phyloP scores from a whole-genome alignment of 30 jellyfish, hydroid and myxozoan genomes.

The Turritopsis dohrnii region DNA sequence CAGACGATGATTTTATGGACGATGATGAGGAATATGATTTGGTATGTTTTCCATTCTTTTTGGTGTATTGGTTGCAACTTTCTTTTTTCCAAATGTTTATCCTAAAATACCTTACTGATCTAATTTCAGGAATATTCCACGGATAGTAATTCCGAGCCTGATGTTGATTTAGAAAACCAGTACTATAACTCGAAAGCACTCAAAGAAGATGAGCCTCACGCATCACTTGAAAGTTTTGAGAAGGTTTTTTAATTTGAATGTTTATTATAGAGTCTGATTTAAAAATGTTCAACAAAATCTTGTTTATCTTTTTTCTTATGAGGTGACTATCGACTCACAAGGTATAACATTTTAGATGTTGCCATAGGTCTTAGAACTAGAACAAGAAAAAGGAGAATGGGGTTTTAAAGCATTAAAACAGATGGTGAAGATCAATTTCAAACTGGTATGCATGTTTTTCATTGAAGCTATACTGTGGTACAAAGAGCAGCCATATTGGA shows the following conservation, averaged over 20 bases:
- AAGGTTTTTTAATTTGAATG: slow-evolving; percentile 31
- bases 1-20: slow-evolving; percentile 97
- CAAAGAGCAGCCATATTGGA: too few species aligned
- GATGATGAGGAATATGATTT: slow-evolving; percentile 96
- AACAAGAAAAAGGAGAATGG: slow-evolving; percentile 97
- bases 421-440: slow-evolving; percentile 82
- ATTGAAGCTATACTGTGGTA: too few species aligned
- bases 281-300: too few species aligned
- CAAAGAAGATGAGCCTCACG: slow-evolving; percentile 86
- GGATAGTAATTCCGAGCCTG: slow-evolving; percentile 95
- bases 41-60: slow-evolving; percentile 35
- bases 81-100: too few species aligned
- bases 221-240: slow-evolving; percentile 68
- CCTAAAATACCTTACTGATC: too few species aligned
- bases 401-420: slow-evolving; percentile 94
- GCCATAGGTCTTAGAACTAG: slow-evolving; percentile 70
- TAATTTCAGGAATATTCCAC: slow-evolving; percentile 86
- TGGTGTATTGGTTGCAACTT: neutral
- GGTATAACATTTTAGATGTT: too few species aligned
- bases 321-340: too few species aligned
- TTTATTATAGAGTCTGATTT: too few species aligned
- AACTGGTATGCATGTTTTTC: slow-evolving; percentile 54
- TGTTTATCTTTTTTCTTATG: too few species aligned
- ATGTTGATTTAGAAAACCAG: slow-evolving; percentile 94
- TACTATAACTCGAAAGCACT: slow-evolving; percentile 89